These are phyloP conservation scores for Pygmarrhopalites habei DNA, from an alignment of 1,140 invertebrate species.

Conservation along the genomic window DNA sequence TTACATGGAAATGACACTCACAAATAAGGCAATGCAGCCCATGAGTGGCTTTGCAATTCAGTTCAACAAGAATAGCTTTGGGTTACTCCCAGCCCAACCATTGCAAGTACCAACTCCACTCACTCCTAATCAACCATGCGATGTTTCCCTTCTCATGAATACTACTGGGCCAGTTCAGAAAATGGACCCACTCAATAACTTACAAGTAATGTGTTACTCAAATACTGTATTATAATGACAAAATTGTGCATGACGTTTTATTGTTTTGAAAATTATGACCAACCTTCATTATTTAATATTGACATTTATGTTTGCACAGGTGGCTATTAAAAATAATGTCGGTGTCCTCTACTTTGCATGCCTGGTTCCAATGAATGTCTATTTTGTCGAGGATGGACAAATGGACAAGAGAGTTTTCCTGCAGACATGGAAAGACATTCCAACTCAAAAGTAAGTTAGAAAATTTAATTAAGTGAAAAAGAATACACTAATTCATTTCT, in stretches of 20 bases:
- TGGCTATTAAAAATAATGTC: constrained; percentile 98
- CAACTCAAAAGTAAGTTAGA: constrained; percentile 95
- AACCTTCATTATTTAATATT: too few relatives aligned
- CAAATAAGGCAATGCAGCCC: constrained; percentile 96
- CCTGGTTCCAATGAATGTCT: constrained; percentile 83
- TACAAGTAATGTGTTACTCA: too few relatives aligned
- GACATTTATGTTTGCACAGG: too few relatives aligned
- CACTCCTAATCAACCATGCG: constrained; percentile 73
- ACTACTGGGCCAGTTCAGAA: constrained; percentile 87
- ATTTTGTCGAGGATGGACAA: constrained; percentile 93
- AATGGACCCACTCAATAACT: constrained; percentile 94
- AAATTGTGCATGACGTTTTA: too few relatives aligned
- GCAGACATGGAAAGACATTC: constrained; percentile 98
- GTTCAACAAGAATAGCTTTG: constrained; percentile 98
- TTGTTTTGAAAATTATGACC: too few relatives aligned
- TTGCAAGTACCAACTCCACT: constrained; percentile 71
- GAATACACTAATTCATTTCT: too few relatives aligned
- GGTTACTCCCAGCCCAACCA: constrained; percentile 72
- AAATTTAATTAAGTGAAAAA: too few relatives aligned
- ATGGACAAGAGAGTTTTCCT: constrained; percentile 97
- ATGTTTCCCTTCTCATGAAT: constrained; percentile 66
- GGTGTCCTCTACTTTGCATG: constrained; percentile 98
- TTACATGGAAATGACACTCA: constrained; percentile 93
- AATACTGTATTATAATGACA: too few relatives aligned
- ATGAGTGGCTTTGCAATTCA: constrained; percentile 96